Evolutionary conservation across 1,140 invertebrate genomes (phyloP), one percentile per base, ranked within the genome.

Genomic region (Drosophila yakuba): DNA sequence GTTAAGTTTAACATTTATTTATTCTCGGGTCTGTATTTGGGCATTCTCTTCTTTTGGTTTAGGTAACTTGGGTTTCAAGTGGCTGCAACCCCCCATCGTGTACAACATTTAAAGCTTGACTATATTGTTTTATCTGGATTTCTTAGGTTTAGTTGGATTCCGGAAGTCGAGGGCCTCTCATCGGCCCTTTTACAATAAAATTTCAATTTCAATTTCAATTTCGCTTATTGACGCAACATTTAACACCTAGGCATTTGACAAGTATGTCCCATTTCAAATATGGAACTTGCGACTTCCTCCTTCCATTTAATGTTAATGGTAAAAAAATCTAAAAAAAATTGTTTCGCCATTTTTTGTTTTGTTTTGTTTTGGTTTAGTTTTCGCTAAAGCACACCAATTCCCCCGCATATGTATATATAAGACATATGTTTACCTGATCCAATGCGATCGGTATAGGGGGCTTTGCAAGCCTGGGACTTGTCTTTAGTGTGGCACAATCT

Each of bases 91-190:
- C 56, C 48, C 36, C 14, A 45, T 51, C 15, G 80, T 72, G 82
- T 86, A 89, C 83, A 86, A 86, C 83, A 86, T 83, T 86, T 88
- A 86, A 86, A 86, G 83, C 83, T 89, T 86, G 79, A 83, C 79
- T 86, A 83, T 88, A 75, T 64, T 63, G 48, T 35, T 52, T 61
- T 74, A 48, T 63, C 10, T 56, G 59, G 51, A 32, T 15, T 45
- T 52, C 52, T 68, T 38, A 44, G 39, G 59, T 54, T 48, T 67
- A 51, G 32, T 41, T 23, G 44, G 51, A 17, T 43, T 54, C 54
- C 41, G 57, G 23, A 52, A 61, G 39, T 66, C 25, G 66, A 39
- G 57, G 54, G 50, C n/a, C 56, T 51, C 47, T 58, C 60, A 45
- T 14, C 45, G 62, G 43, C 63, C 62, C 59, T 39, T 41, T 69